Conservation (phyloP, 2,888 invertebrate species). For the Choristoneura rosaceana region DNA sequence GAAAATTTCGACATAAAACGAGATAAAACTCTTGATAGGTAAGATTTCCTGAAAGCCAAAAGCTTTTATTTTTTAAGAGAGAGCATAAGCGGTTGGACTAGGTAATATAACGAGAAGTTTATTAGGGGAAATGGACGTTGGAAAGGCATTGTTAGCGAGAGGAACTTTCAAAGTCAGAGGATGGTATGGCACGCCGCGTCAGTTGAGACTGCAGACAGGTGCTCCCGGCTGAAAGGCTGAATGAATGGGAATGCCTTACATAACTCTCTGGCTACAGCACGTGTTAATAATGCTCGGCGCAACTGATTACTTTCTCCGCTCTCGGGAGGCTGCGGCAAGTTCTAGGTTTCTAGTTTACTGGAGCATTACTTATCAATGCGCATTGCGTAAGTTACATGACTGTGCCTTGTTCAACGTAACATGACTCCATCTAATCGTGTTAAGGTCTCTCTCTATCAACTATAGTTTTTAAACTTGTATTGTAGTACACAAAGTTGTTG, state of each 20-base stretch:
- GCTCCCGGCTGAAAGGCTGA: conserved; percentile 36
- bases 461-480: not conserved
- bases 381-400: conserved; percentile 7
- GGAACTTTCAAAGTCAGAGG: conserved; percentile 29
- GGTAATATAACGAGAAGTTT: conserved; percentile 25
- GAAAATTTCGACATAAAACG: not conserved
- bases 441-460: not conserved
- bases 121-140: conserved; percentile 34
- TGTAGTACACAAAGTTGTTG: not conserved
- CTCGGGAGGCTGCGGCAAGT: conserved; percentile 26
- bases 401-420: not conserved
- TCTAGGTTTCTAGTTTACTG: conserved; percentile 42
- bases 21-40: conserved; percentile 19
- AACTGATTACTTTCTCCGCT: conserved; percentile 39
- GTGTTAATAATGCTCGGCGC: conserved; percentile 33
- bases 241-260: conserved; percentile 33
- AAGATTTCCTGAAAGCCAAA: conserved; percentile 11
- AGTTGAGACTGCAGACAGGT: conserved; percentile 31
- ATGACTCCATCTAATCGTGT: not conserved
- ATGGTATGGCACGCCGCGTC: conserved; percentile 23
- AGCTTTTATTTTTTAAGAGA: conserved; percentile 8
- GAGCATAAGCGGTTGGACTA: not conserved
- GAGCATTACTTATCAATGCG: conserved; percentile 20
- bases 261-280: conserved; percentile 19
- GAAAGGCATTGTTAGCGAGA: conserved; percentile 34